phyloP scores from a whole-genome alignment of 2,888 invertebrate species.

The Chrysolina americana region DNA sequence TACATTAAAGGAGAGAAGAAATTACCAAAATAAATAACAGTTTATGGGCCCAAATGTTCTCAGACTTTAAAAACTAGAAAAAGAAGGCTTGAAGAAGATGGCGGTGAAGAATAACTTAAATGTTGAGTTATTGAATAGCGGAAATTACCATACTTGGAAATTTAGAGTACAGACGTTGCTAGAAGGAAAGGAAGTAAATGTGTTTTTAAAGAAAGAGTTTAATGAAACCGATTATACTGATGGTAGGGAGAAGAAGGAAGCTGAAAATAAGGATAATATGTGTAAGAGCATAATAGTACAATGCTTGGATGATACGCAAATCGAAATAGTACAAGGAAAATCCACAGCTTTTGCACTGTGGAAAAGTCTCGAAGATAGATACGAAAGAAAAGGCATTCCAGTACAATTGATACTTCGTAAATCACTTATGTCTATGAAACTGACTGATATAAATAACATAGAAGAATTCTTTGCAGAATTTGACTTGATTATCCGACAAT shows the following conservation, averaged over 20 bases:
- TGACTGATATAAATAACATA: not conserved
- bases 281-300: not conserved
- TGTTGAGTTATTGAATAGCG: too few species aligned
- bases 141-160: too few species aligned
- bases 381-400: not conserved
- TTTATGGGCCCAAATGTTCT: too few species aligned
- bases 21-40: too few species aligned
- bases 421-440: not conserved
- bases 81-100: too few species aligned
- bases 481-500: not conserved
- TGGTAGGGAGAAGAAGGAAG: not conserved
- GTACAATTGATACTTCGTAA: not conserved
- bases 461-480: not conserved
- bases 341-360: not conserved
- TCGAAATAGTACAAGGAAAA: not conserved
- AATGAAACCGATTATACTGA: not conserved
- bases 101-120: too few species aligned
- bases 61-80: too few species aligned
- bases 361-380: conserved; percentile 8
- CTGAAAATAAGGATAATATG: not conserved
- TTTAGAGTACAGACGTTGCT: not conserved
- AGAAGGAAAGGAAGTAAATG: not conserved
- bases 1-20: too few species aligned
- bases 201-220: not conserved
- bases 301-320: not conserved